phyloP scores from a whole-genome alignment of 2,113 vertebrate genomes.

The Elephantulus edwardii region DNA sequence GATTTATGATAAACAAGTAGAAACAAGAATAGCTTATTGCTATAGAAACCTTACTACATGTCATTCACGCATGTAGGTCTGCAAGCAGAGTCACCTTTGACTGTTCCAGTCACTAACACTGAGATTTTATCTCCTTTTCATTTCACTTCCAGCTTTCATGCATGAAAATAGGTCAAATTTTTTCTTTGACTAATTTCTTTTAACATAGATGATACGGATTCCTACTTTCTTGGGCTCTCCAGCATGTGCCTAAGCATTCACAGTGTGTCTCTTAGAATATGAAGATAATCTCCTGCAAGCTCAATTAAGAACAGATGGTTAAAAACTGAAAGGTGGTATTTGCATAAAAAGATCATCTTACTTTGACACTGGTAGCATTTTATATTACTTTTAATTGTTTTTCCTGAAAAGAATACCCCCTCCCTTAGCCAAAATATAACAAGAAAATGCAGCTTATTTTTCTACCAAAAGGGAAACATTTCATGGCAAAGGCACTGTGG shows the following conservation, averaged over 20 bases:
- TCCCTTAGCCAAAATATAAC: conserved; percentile 51
- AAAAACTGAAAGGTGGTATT: conserved; percentile 58
- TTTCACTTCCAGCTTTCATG: conserved; percentile 28
- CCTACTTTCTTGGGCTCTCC: conserved; percentile 36
- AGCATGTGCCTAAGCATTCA: conserved; percentile 42
- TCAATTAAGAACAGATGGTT: conserved; percentile 77
- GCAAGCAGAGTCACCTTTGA: conserved; percentile 20
- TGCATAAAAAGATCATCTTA: conserved; percentile 76
- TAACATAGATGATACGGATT: conserved; percentile 1
- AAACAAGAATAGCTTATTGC: conserved; percentile 2
- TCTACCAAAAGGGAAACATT: conserved; percentile 39
- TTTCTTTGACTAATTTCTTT: conserved; percentile 59
- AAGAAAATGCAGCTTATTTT: conserved; percentile 44
- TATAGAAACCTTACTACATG: not conserved
- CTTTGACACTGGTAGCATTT: conserved; percentile 52
- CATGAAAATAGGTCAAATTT: not conserved
- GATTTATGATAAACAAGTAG: conserved; percentile 33
- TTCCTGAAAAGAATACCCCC: not conserved
- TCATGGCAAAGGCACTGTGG: not conserved
- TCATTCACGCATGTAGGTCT: not conserved
- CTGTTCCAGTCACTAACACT: not conserved
- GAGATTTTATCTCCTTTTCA: not conserved
- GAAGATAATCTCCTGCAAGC: conserved; percentile 51
- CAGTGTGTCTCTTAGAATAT: conserved; percentile 56
- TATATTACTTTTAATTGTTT: conserved; percentile 62